Evolutionary conservation across 2,797 vertebrate species (phyloP).

Genomic region (Chiloscyllium punctatum): DNA sequence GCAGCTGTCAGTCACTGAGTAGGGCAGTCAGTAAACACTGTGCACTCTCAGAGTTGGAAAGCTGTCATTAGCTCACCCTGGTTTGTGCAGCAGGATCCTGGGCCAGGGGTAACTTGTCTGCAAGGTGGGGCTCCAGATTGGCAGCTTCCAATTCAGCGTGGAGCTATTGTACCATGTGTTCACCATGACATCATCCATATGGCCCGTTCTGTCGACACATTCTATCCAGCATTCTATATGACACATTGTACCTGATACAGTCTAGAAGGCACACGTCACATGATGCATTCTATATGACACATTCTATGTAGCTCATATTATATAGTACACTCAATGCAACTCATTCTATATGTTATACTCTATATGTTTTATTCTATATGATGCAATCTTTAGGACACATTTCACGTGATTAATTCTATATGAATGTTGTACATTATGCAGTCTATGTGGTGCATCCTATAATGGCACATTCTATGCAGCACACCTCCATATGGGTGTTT

Average conservation of each 20-base stretch:
- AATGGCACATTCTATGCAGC: neutral
- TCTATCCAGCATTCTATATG: no score
- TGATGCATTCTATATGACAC: no score
- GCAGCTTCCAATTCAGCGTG: neutral
- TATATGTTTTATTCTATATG: neutral
- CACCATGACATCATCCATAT: neutral
- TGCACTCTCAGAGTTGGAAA: neutral
- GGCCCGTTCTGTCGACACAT: neutral
- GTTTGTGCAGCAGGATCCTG: neutral
- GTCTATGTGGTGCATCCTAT: neutral
- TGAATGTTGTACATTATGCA: neutral
- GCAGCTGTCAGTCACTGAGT: neutral
- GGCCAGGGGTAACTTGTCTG: neutral
- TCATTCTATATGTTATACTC: neutral
- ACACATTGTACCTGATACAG: no score
- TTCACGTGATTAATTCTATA: neutral
- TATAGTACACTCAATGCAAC: neutral
- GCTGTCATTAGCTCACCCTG: neutral
- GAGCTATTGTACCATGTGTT: neutral
- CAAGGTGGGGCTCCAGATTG: neutral
- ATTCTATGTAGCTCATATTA: neutral
- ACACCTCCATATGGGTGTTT: neutral
- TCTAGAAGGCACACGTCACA: no score
- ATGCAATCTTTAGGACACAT: no score
- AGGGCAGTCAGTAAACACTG: neutral